Percentiles rank a stretch among this genome's conserved stretches.
These are phyloP conservation scores for Aleadryas rufinucha DNA, from an alignment of 2,113 vertebrate genomes.

Conservation along the genomic window DNA sequence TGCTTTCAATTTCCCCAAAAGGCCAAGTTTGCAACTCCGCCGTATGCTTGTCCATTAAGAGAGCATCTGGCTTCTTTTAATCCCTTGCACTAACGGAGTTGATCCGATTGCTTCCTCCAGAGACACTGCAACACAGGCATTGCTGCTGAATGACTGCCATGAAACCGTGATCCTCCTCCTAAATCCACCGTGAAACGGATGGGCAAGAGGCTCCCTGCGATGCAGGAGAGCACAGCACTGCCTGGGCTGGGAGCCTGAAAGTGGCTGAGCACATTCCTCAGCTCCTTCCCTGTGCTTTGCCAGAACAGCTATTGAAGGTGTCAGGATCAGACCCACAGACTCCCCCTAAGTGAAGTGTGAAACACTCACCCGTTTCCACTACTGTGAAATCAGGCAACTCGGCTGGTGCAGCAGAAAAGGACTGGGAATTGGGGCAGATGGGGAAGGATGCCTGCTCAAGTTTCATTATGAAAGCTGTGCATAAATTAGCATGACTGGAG, in stretches of 20 bases:
- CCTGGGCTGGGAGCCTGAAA: neutral
- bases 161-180: neutral
- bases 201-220: neutral
- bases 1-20: conserved; percentile 33
- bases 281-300: neutral
- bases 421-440: neutral
- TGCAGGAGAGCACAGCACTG: neutral
- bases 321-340: neutral
- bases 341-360: neutral
- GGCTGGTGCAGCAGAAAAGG: neutral
- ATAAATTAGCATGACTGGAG: neutral
- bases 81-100: neutral
- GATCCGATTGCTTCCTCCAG: neutral
- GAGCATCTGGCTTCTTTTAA: conserved; percentile 41
- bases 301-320: neutral
- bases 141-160: neutral
- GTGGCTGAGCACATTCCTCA: neutral
- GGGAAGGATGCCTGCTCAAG: neutral
- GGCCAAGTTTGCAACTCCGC: conserved; percentile 14
- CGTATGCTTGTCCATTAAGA: conserved; percentile 29
- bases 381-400: neutral
- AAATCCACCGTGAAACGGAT: neutral
- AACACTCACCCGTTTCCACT: neutral
- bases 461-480: neutral
- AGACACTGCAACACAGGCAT: neutral